phyloP scores from a whole-genome alignment of 2,888 invertebrate genomes.

The Plebejus melissa region DNA sequence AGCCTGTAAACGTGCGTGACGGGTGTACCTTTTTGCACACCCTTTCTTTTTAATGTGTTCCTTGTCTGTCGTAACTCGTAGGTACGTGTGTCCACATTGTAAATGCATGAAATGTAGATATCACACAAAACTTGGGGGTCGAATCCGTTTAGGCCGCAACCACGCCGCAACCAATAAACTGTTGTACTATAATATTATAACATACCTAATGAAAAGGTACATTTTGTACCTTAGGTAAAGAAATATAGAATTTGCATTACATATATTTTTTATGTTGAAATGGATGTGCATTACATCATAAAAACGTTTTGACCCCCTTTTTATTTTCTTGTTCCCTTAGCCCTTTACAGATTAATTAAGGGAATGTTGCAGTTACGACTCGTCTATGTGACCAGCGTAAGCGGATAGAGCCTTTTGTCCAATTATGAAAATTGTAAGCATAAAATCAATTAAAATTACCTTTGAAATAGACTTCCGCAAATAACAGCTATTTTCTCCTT shows the following conservation, averaged over 20 bases:
- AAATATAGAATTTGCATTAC: too few relatives aligned
- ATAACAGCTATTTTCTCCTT: background rate
- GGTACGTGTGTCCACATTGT: background rate
- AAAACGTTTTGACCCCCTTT: background rate
- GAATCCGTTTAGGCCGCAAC: background rate
- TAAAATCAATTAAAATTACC: background rate
- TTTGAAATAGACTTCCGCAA: background rate
- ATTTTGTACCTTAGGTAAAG: too few relatives aligned
- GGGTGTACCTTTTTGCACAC: background rate
- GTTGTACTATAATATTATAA: too few relatives aligned
- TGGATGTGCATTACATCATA: too few relatives aligned
- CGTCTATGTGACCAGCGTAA: constrained; percentile 5
- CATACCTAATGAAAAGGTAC: too few relatives aligned
- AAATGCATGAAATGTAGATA: background rate
- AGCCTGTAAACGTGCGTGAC: constrained; percentile 24
- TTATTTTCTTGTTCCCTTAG: background rate
- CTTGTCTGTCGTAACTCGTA: background rate
- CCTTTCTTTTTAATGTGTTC: background rate
- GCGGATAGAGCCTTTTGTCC: background rate
- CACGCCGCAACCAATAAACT: background rate
- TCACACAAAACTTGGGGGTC: background rate
- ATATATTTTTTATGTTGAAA: too few relatives aligned
- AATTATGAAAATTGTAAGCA: background rate
- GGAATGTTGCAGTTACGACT: background rate
- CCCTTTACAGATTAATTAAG: background rate